Percentiles rank a stretch among this genome's conserved stretches.
phyloP scores from a whole-genome alignment of 2,888 invertebrate genomes.

The Drosophila anomalipes region DNA sequence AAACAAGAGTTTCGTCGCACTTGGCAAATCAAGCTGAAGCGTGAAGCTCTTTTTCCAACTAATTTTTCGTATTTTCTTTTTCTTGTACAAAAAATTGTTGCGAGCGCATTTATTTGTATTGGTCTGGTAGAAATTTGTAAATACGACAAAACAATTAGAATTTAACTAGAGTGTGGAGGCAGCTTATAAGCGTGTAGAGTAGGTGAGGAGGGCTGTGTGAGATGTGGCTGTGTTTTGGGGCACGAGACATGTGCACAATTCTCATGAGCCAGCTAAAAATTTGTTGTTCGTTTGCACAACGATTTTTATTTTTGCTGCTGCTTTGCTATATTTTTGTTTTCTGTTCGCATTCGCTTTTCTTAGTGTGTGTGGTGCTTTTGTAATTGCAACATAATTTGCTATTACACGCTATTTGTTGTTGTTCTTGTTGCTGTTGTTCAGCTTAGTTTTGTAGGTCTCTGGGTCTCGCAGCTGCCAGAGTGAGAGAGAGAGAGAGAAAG shows the following conservation, averaged over 20 bases:
- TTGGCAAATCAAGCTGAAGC: constrained; percentile 59
- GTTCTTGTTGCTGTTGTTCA: constrained; percentile 37
- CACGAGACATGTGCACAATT: constrained; percentile 58
- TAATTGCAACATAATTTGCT: constrained; percentile 81
- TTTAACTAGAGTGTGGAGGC: constrained; percentile 42
- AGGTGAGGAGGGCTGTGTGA: too few species aligned
- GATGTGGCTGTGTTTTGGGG: not conserved
- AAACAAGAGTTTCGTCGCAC: constrained; percentile 51
- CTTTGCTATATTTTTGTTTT: constrained; percentile 41
- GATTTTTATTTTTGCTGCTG: constrained; percentile 21
- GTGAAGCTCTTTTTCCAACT: constrained; percentile 37
- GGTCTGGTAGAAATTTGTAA: constrained; percentile 36
- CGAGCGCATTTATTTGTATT: constrained; percentile 21
- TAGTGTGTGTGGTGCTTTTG: constrained; percentile 63
- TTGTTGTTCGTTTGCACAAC: constrained; percentile 26
- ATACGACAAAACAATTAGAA: constrained; percentile 61
- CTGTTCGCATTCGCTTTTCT: constrained; percentile 62
- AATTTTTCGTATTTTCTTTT: constrained; percentile 17
- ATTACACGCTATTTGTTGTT: constrained; percentile 68
- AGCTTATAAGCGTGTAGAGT: not conserved
- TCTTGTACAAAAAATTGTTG: constrained; percentile 21
- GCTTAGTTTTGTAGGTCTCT: constrained; percentile 74
- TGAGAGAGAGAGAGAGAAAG: not conserved
- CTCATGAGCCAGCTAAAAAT: constrained; percentile 53
- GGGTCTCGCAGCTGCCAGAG: constrained; percentile 74